Conservation (phyloP, 23 tunicate genomes). For the Phallusia fumigata region DNA sequence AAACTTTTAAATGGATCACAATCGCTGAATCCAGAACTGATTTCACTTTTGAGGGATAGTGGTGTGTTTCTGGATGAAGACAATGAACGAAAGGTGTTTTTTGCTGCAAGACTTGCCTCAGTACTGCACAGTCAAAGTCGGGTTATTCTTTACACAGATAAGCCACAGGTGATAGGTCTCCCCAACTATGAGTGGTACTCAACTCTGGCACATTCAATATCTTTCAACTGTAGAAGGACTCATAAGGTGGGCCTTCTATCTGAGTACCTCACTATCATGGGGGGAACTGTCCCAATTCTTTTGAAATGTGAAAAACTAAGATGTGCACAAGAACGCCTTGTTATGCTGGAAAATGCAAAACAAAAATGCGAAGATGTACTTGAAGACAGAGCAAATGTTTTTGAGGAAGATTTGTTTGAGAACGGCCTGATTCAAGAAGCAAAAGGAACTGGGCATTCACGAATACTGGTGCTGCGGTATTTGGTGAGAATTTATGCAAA, state of each 20-base stretch:
- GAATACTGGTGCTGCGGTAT: constrained; percentile 19
- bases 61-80: constrained; percentile 35
- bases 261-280: constrained; percentile 36
- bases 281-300: constrained; percentile 43
- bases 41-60: constrained; percentile 19
- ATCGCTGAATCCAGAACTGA: background rate
- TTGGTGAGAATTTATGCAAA: constrained; percentile 24
- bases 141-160: constrained; percentile 32
- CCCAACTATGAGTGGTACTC: constrained; percentile 30
- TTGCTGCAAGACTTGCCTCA: constrained; percentile 62
- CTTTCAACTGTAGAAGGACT: constrained; percentile 5
- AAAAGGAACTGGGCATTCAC: constrained; percentile 12
- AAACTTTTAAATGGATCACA: background rate
- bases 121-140: constrained; percentile 78
- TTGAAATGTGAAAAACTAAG: constrained; percentile 11
- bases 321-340: background rate
- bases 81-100: constrained; percentile 1
- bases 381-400: background rate
- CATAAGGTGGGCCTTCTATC: constrained; percentile 15
- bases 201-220: constrained; percentile 6
- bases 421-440: constrained; percentile 36
- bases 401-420: constrained; percentile 24
- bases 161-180: background rate
- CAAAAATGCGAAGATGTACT: constrained; percentile 7
- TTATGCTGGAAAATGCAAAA: background rate